Evolutionary conservation across 2,113 vertebrate species (phyloP).

Genomic region (Sitta europaea): DNA sequence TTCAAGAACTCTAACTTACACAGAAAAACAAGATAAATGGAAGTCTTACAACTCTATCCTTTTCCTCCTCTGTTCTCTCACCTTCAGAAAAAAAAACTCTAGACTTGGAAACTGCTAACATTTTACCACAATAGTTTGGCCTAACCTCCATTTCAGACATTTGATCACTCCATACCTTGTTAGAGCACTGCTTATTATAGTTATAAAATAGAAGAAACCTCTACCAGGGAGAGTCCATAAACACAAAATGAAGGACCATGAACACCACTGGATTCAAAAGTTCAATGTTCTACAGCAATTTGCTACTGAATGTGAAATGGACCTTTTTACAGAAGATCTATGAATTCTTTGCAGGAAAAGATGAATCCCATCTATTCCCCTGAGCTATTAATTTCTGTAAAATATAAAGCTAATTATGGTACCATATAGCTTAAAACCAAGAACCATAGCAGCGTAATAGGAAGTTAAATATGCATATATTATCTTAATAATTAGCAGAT

Average conservation of each 20-base stretch:
- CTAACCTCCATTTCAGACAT: background rate
- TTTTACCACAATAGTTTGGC: background rate
- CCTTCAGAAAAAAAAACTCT: background rate
- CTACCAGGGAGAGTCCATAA: constrained; percentile 24
- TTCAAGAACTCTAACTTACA: constrained; percentile 75
- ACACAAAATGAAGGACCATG: constrained; percentile 28
- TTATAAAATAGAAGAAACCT: constrained; percentile 14
- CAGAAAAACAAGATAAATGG: constrained; percentile 72
- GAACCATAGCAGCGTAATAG: background rate
- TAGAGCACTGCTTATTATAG: background rate
- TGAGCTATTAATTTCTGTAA: background rate
- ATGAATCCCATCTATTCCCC: background rate
- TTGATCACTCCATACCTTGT: background rate
- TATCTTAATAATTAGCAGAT: background rate
- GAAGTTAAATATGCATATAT: background rate
- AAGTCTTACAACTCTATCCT: constrained; percentile 63
- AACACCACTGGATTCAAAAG: constrained; percentile 41
- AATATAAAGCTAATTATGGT: background rate
- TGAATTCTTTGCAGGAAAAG: background rate
- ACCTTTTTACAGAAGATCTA: background rate
- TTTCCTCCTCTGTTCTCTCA: background rate
- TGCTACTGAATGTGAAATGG: background rate
- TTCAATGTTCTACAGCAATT: background rate
- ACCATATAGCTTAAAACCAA: background rate
- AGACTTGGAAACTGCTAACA: background rate